Evolutionary conservation across 1,140 invertebrate species (phyloP).

Genomic region (Dreissena polymorpha): DNA sequence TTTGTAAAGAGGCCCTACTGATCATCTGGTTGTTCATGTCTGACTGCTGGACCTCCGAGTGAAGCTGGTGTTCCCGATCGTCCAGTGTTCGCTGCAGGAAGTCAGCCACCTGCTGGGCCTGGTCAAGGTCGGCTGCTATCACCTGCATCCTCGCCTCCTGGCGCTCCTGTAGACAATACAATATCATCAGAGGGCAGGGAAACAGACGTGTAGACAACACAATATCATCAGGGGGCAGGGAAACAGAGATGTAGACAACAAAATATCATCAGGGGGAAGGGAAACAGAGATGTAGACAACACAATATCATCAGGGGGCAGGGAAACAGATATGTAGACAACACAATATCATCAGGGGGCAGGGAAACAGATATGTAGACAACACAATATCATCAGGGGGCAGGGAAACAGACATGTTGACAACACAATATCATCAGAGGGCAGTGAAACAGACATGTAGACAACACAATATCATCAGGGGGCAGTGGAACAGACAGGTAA

Average conservation of each 20-base stretch:
- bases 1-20: conserved; percentile 57
- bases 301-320: not conserved
- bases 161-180: conserved; percentile 62
- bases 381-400: not conserved
- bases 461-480: not conserved
- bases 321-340: no score
- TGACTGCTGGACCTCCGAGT: conserved; percentile 61
- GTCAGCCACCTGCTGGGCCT: conserved; percentile 70
- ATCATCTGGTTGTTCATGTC: conserved; percentile 75
- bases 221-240: no score
- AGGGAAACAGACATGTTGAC: no score
- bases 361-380: no score
- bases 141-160: conserved; percentile 73
- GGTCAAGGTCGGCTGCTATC: conserved; percentile 73
- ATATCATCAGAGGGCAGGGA: not conserved
- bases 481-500: no score
- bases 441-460: no score
- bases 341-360: not conserved
- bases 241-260: no score
- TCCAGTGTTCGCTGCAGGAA: conserved; percentile 69
- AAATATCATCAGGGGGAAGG: no score
- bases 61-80: conserved; percentile 66
- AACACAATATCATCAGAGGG: not conserved
- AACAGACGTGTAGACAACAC: no score
- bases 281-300: not conserved